These are phyloP conservation scores for Calliopsis andreniformis DNA, from an alignment of 1,140 invertebrate genomes.

Conservation along the genomic window DNA sequence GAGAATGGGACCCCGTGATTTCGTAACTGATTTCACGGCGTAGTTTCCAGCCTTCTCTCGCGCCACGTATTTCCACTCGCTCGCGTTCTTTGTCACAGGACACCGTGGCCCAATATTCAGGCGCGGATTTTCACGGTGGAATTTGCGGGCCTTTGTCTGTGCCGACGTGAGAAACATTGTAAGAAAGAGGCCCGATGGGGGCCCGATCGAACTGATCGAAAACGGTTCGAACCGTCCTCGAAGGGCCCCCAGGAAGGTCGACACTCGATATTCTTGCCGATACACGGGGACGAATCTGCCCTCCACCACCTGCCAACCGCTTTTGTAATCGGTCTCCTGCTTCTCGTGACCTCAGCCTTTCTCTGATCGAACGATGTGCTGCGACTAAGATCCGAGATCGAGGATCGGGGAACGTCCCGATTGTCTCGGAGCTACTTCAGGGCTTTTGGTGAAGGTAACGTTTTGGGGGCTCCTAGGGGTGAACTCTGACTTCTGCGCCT, in stretches of 20 bases:
- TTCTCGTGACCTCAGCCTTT: not conserved
- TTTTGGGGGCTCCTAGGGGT: too few species aligned
- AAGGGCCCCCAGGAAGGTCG: conserved; percentile 45
- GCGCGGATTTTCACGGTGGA: conserved; percentile 72
- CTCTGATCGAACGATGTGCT: not conserved
- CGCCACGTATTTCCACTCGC: conserved; percentile 26
- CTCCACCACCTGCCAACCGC: conserved; percentile 55
- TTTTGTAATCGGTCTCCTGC: conserved; percentile 50
- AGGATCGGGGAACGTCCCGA: not conserved
- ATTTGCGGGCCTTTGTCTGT: conserved; percentile 73
- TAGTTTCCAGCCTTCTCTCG: conserved; percentile 59
- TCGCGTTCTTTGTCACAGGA: conserved; percentile 28
- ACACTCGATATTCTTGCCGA: conserved; percentile 59
- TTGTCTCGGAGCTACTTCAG: not conserved
- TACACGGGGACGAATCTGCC: conserved; percentile 37
- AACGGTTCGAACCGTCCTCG: conserved; percentile 53
- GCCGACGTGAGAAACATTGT: conserved; percentile 76
- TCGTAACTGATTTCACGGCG: conserved; percentile 77
- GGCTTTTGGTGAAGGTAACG: too few species aligned
- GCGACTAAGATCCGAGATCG: not conserved
- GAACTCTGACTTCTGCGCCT: too few species aligned
- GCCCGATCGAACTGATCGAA: conserved; percentile 72
- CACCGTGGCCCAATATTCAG: conserved; percentile 47
- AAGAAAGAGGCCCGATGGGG: conserved; percentile 65
- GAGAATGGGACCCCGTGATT: conserved; percentile 74